Percentiles rank a stretch among this genome's conserved stretches.
These are phyloP conservation scores for Theristus sp. DNA, from an alignment of 2,888 invertebrate genomes.

Conservation along the genomic window DNA sequence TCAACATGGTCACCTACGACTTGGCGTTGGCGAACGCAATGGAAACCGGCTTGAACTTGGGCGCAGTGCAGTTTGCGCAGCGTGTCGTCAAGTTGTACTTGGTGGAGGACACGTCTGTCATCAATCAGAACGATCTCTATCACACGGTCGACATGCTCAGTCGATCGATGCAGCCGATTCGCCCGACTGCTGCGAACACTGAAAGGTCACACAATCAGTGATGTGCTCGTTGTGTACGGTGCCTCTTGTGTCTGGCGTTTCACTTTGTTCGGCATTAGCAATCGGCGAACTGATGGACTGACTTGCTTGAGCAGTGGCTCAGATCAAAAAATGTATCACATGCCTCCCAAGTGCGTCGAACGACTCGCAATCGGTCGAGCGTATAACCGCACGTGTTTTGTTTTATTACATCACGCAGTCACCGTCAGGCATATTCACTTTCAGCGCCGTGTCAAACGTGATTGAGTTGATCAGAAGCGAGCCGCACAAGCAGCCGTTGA, in stretches of 20 bases:
- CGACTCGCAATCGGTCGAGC: no score
- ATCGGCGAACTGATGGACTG: no score
- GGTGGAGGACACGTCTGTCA: conserved; percentile 45
- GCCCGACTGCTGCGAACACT: no score
- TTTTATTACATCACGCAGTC: no score
- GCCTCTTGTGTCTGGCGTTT: no score
- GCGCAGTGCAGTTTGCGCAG: conserved; percentile 67
- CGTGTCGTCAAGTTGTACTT: conserved; percentile 65
- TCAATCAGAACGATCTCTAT: neutral
- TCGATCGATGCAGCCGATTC: conserved; percentile 1
- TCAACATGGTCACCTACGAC: conserved; percentile 63
- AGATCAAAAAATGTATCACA: no score
- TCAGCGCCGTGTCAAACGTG: neutral
- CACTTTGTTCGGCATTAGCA: no score
- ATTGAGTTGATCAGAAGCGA: neutral
- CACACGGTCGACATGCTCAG: conserved; percentile 2
- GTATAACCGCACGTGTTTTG: no score
- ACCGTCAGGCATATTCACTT: neutral
- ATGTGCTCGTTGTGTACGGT: no score
- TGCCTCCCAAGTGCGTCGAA: no score
- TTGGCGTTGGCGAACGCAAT: conserved; percentile 55
- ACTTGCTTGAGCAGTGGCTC: no score
- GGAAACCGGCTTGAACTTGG: conserved; percentile 58
- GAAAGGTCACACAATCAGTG: no score
- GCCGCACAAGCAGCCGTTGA: neutral